These are phyloP conservation scores for Albula glossodonta DNA, from an alignment of 2,113 vertebrate species.

Conservation along the genomic window DNA sequence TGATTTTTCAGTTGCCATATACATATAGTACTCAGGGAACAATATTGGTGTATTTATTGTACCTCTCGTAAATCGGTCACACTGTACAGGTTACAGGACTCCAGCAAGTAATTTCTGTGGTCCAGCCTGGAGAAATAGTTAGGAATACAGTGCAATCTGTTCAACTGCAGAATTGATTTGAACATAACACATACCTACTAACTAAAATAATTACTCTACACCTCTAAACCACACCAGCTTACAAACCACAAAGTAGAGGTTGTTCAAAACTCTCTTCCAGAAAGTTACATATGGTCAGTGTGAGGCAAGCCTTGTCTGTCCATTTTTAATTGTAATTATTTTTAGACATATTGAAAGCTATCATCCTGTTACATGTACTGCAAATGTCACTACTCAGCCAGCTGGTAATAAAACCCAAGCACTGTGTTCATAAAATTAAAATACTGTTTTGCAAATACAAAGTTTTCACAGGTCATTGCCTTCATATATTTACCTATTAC, in stretches of 20 bases:
- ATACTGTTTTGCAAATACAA: no score
- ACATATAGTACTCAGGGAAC: not conserved
- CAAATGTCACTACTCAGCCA: no score
- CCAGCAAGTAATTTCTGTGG: conserved; percentile 82
- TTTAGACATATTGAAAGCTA: no score
- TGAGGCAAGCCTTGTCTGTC: not conserved
- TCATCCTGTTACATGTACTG: no score
- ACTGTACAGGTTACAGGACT: conserved; percentile 85
- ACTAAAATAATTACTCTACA: no score
- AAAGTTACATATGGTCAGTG: not conserved
- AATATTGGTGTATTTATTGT: conserved; percentile 3
- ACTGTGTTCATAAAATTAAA: no score
- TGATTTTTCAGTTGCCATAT: no score
- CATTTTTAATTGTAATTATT: no score
- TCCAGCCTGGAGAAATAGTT: conserved; percentile 69
- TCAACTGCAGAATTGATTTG: not conserved
- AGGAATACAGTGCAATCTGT: not conserved
- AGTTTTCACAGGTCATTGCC: no score
- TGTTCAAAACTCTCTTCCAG: not conserved
- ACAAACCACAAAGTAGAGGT: not conserved
- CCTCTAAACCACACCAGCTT: not conserved
- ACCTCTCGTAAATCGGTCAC: conserved; percentile 88
- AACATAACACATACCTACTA: not conserved
- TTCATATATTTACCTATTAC: no score
- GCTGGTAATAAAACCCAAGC: no score